A percentile compares a stretch with the other conserved stretches of the same genome.
phyloP scores from a whole-genome alignment of 2,113 vertebrate genomes.

The Tor tambroides region DNA sequence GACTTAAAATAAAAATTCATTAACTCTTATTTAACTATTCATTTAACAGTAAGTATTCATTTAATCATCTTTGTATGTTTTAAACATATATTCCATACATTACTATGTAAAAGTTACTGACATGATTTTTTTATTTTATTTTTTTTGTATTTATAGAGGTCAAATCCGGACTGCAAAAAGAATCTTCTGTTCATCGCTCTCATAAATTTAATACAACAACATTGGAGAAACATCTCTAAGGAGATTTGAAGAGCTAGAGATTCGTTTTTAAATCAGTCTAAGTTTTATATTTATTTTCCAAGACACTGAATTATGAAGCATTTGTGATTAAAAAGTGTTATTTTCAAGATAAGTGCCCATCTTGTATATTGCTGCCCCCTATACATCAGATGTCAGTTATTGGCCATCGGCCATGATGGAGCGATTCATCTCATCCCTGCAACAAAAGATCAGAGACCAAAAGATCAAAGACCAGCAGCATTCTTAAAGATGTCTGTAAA shows the following conservation, averaged over 20 bases:
- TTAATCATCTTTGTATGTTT: background rate
- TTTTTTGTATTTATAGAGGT: constrained; percentile 63
- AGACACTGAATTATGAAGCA: constrained; percentile 56
- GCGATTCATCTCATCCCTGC: background rate
- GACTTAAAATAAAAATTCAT: background rate
- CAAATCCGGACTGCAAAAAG: constrained; percentile 78
- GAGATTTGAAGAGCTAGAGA: constrained; percentile 46
- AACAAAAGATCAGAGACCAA: background rate
- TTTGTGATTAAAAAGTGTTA: constrained; percentile 40
- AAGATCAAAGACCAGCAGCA: constrained; percentile 2
- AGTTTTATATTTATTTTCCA: constrained; percentile 72
- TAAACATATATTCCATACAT: background rate
- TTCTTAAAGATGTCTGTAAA: constrained; percentile 21
- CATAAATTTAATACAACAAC: constrained; percentile 53
- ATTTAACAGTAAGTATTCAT: background rate
- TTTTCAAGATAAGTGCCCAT: constrained; percentile 38
- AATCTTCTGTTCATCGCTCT: constrained; percentile 61
- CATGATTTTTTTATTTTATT: background rate
- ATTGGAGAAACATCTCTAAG: constrained; percentile 71
- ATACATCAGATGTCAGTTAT: background rate
- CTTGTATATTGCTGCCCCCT: constrained; percentile 41
- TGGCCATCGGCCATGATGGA: background rate
- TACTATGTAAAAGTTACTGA: background rate
- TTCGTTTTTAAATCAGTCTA: constrained; percentile 7
- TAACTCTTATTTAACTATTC: no score